Evolutionary conservation across 2,888 invertebrate genomes (phyloP), one percentile per base, ranked within the genome.

Genomic region (Oscheius sp.): DNA sequence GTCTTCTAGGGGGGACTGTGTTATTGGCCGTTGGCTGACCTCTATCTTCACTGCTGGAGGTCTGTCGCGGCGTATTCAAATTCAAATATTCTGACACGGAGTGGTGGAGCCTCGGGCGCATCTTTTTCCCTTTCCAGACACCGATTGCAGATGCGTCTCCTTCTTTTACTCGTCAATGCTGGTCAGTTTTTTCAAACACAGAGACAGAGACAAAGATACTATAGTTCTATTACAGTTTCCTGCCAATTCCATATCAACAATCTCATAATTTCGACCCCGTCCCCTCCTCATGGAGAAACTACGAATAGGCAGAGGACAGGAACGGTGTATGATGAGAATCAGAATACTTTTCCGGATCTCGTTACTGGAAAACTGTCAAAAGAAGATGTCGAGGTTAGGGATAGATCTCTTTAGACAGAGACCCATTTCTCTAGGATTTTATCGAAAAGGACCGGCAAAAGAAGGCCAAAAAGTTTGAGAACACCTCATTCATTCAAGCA

Each of bases 51-150:
- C 65, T 29, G 51, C 32, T 65, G 51, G 65, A 29, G 65, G 65
- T 68, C 68, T 55, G 13, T 13, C 13, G 53, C 37, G 68, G 63
- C 55, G 53, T n/a, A 68, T 68, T 68, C 68, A 68, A 53, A 68
- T 68, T 68, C 68, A 68, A 68, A 68, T 68, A 42, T 42, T 42
- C 42, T 42, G 42, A 42, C 35, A 37, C 60, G 60, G n/a, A 35
- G 60, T 33, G 11, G 32, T 13, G 13, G n/a, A 35, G 11, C 58
- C 58, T 10, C 21, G 21, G 21, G 21, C 21, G 21, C 21, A 21
- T 21, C 21, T 21, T 21, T 21, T 60, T 60, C 37, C 35, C 35
- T 35, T 5, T 60, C 60, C 37, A 3, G 32, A 9, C 4, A 60
- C 35, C n/a, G 7, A n/a, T 10, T 13, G 7, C 7, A 33, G n/a